Percentiles rank a stretch among this genome's conserved stretches.
Evolutionary conservation across 2,113 vertebrate species (phyloP).

Genomic region (Madoqua kirkii): DNA sequence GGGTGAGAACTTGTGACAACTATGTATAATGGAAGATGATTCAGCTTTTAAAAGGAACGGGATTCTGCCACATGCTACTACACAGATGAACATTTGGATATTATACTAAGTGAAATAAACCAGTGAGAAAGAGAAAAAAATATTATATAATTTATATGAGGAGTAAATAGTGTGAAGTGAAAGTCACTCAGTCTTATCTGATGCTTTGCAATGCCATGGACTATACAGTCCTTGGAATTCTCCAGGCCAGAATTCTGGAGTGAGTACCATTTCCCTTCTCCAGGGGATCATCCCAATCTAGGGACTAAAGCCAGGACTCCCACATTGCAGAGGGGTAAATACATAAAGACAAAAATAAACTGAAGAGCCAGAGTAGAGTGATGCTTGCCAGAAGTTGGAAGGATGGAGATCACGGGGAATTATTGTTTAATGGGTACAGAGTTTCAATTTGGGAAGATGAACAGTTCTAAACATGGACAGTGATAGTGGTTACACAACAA

Average conservation of each 20-base stretch:
- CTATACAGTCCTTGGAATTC: not conserved
- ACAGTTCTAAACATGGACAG: not conserved
- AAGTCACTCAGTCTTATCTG: not conserved
- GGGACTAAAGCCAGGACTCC: not conserved
- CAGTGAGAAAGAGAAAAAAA: not conserved
- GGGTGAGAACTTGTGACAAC: too few relatives aligned
- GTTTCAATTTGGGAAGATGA: not conserved
- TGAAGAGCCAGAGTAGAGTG: not conserved
- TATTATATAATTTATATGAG: not conserved
- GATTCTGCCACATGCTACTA: not conserved
- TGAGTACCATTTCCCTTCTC: not conserved
- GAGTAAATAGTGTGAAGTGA: not conserved
- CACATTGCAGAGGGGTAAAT: not conserved
- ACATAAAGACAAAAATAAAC: not conserved
- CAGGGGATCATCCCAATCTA: not conserved
- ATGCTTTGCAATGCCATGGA: not conserved
- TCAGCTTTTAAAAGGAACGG: too few relatives aligned
- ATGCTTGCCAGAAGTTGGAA: accelerated
- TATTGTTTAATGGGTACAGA: not conserved
- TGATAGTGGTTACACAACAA: not conserved
- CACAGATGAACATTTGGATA: accelerated
- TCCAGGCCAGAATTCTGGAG: not conserved
- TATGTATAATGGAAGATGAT: not conserved
- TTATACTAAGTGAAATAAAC: not conserved
- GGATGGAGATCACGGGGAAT: not conserved